Base-by-base conservation (phyloP, 2,888 invertebrate genomes). In the Apamea anceps region DNA sequence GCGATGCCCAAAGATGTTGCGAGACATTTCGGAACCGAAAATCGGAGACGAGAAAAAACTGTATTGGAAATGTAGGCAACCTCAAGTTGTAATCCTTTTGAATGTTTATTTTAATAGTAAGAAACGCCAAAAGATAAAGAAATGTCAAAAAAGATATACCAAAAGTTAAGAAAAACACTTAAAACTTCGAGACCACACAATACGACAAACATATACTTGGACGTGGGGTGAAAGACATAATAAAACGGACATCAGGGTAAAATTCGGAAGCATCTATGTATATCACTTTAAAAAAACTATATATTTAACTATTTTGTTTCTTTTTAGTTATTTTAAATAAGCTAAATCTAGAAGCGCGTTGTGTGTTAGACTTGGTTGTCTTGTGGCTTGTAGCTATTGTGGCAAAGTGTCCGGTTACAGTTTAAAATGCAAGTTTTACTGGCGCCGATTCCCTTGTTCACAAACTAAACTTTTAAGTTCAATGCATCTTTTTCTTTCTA, bases 311-410 rank as follows among this genome's bases (percentile, higher is more conserved):
- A 81, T 78, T 80, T 79, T 15, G 21, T 78, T 21, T 57, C 18
- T 13, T 45, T n/a, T 70, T 48, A 57, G 21, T 63, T 57, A 67
- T 62, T 79, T 83, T 62, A 28, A 45, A 54, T 81, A 60, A 71
- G 71, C 91, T 91, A 82, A 77, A 88, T 51, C 85, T 85, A 85
- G 85, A 85, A 85, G 85, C 85, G 75, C 85, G 63, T 51, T 68
- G 79, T 86, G 81, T 85, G 79, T 85, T 42, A 45, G 54, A 67
- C 66, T 62, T 37, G 25, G 2, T 21, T 21, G 81, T 85, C 42
- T 75, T 28, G 86, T 79, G 77, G 68, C 42, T 75, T 28, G 86
- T 79, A 74, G 68, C 73, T 37, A 7, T 54, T 79, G 80, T 71
- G 15, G 75, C 62, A 6, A 54, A 18, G 79, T 79, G 79, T 79